Evolutionary conservation across 1,140 invertebrate genomes (phyloP).

Genomic region (Musca vetustissima): DNA sequence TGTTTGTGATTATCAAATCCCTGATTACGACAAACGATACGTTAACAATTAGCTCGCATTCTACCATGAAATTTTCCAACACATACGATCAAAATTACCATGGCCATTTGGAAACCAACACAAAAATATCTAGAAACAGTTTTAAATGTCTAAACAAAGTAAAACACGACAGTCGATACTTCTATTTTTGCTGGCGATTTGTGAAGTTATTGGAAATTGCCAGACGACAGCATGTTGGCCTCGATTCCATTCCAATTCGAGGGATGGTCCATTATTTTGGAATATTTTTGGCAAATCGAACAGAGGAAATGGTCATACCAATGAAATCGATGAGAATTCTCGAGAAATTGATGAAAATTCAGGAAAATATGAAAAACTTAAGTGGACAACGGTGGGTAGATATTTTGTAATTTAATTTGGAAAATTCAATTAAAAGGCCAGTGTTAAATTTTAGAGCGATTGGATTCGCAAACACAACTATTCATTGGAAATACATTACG

Average conservation of each 20-base stretch:
- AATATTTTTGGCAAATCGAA: neutral
- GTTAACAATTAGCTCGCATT: no score
- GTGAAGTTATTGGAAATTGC: no score
- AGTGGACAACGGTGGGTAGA: constrained; percentile 28
- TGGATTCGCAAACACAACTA: constrained; percentile 61
- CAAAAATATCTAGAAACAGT: no score
- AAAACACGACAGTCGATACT: no score
- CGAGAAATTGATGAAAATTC: constrained; percentile 10
- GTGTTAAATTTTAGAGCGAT: constrained; percentile 39
- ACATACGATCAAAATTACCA: no score
- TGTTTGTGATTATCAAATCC: no score
- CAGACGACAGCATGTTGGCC: constrained; percentile 5
- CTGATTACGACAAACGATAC: no score
- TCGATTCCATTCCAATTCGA: neutral
- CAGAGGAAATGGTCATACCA: neutral
- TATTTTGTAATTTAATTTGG: no score
- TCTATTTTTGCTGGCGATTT: no score
- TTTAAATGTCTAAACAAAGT: no score
- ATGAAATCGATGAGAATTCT: constrained; percentile 4
- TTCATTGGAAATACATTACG: constrained; percentile 59
- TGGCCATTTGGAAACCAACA: no score
- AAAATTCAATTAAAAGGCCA: neutral
- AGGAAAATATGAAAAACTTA: constrained; percentile 1
- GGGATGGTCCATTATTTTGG: constrained; percentile 2
- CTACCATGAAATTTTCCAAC: no score